A percentile compares a stretch with the other conserved stretches of the same genome.
These are phyloP conservation scores for Leuciscus idus DNA, from an alignment of 2,113 vertebrate genomes.

Conservation along the genomic window DNA sequence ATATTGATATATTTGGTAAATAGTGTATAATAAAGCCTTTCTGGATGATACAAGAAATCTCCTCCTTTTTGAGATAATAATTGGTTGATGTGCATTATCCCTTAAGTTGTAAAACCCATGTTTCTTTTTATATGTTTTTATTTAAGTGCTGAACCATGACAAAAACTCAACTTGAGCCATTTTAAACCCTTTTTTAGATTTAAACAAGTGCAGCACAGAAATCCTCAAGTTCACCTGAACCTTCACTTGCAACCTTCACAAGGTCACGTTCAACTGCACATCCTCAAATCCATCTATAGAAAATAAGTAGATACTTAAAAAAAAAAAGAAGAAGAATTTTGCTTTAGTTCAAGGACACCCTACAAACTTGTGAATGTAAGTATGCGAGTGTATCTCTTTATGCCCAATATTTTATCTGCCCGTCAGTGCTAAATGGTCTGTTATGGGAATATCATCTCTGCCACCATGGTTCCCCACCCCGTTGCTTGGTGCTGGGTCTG, in stretches of 20 bases:
- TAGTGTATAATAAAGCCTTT: background rate
- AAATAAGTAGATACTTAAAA: background rate
- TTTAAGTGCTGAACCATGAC: background rate
- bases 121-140: background rate
- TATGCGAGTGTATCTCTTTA: slow-evolving; percentile 6
- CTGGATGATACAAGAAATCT: background rate
- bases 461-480: slow-evolving; percentile 37
- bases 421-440: slow-evolving; percentile 28
- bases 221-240: background rate
- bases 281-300: background rate
- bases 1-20: background rate
- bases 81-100: background rate
- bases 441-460: slow-evolving; percentile 24
- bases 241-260: background rate
- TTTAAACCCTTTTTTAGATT: background rate
- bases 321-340: background rate
- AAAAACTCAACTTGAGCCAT: slow-evolving; percentile 7
- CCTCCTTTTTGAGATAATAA: background rate
- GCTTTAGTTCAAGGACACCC: slow-evolving; percentile 14
- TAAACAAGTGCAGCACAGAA: background rate
- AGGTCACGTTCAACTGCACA: slow-evolving; percentile 15
- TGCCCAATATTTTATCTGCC: slow-evolving; percentile 25
- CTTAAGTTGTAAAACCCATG: background rate
- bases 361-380: background rate
- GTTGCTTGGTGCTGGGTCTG: slow-evolving; percentile 45